Evolutionary conservation across 2,113 vertebrate genomes (phyloP), one percentile per base, ranked within the genome.

Genomic region (Tenebrosternarchus preto): DNA sequence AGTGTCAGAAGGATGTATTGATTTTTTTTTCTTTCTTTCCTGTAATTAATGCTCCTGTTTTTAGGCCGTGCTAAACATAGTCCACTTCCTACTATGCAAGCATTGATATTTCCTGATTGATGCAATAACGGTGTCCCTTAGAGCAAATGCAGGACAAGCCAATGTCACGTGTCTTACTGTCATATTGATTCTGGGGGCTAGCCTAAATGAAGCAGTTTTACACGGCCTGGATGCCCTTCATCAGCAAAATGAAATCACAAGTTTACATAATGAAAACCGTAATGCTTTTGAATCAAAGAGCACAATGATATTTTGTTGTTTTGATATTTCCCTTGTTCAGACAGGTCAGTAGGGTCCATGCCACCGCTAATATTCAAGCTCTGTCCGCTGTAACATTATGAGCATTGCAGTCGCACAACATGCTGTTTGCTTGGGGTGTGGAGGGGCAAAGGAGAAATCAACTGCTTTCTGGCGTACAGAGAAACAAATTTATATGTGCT

Each of bases 41-140:
- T 60, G 61, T 46, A 80, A 57, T 80, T 50, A 39, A 36, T 56
- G 25, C 16, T 43, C 31, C n/a, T 80, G 22, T 39, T 29, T 24
- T 67, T 67, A 55, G 20, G 12, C 71, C n/a, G 72, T 11, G 29
- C 33, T 57, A 78, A 43, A 24, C 57, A 33, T 80, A 73, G 66
- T 24, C 33, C 22, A 29, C 46, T 8, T 17, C 36, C 36, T 16
- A 11, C 53, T 68, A 31, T 68, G 50, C 39, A 15, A 75, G 27
- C 60, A 80, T 80, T 80, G 79, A 80, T 80, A 59, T 80, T 63
- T 33, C 11, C 33, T 75, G 61, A 57, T 71, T 68, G 61, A 31
- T 36, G 64, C 31, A 68, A 68, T 22, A 12, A 31, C 31, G 39
- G n/a, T 39, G 64, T 68, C 64, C 64, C 64, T 68, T 68, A 36